A percentile compares a stretch with the other conserved stretches of the same genome.
These are phyloP conservation scores for Sialis lutaria DNA, from an alignment of 2,888 invertebrate species.

Conservation along the genomic window DNA sequence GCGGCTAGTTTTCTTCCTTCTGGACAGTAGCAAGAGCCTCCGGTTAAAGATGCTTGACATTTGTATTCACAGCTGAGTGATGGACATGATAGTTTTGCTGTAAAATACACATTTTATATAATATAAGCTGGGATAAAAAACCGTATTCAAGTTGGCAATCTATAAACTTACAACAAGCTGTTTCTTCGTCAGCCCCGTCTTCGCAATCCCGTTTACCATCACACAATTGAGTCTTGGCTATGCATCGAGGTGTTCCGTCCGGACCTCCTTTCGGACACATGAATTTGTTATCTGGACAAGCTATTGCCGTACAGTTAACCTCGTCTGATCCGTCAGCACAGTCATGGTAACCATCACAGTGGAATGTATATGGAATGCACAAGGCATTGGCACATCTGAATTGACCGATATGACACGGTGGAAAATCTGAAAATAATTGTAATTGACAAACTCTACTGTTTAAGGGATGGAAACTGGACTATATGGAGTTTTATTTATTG, in stretches of 20 bases:
- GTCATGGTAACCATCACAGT: slow-evolving; percentile 76
- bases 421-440: slow-evolving; percentile 48
- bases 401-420: slow-evolving; percentile 75
- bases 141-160: too few species aligned
- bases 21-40: slow-evolving; percentile 81
- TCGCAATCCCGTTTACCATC: slow-evolving; percentile 83
- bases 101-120: slow-evolving; percentile 13
- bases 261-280: slow-evolving; percentile 64
- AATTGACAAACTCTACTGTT: background rate
- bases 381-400: slow-evolving; percentile 85
- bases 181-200: slow-evolving; percentile 78
- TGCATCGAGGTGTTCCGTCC: slow-evolving; percentile 67
- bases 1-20: slow-evolving; percentile 67
- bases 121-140: slow-evolving; percentile 2
- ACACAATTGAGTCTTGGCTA: slow-evolving; percentile 72
- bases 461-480: too few species aligned
- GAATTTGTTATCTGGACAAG: slow-evolving; percentile 82
- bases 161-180: slow-evolving; percentile 64
- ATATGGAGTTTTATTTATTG: too few species aligned
- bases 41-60: slow-evolving; percentile 77
- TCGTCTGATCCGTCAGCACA: slow-evolving; percentile 87
- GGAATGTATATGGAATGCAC: slow-evolving; percentile 78
- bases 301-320: slow-evolving; percentile 68
- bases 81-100: slow-evolving; percentile 68
- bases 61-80: slow-evolving; percentile 76